Base-by-base conservation (phyloP, 2,888 invertebrate species). In the Chironomus tentans region DNA sequence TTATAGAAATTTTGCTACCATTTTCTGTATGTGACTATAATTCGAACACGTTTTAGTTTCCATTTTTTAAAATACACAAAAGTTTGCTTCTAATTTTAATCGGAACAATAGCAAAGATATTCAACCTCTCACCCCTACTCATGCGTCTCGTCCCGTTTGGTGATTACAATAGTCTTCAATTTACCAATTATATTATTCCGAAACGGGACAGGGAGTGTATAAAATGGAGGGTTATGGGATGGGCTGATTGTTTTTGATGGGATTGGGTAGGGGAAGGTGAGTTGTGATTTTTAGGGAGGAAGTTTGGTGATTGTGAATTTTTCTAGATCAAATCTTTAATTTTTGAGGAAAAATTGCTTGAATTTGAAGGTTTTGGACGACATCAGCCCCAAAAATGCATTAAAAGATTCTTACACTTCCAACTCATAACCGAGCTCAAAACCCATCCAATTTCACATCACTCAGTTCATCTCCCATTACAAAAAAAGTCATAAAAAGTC, bases 111-210 rank as follows among this genome's bases (percentile, higher is more conserved):
- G 38, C 15, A 15, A 18, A 56, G 50, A 7, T 56, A 18, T 15
- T 56, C 18, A n/a, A 4, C 50, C 50, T 50, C 5, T 50, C 50
- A n/a, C 56, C 18, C 56, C 18, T 18, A 18, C 18, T 56, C 15
- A 15, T 7, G 7, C n/a, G n/a, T 56, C 56, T 7, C n/a, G 18
- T 56, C 56, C 18, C 15, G 56, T 15, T 28, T 13, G 62, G 62
- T 13, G 12, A 4, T n/a, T 50, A 72, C 38, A 72, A 61, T 72
- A 47, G 21, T 22, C 15, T 73, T 46, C 24, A 48, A 74, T 74
- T 65, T 68, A 48, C 74, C 74, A 74, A 74, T 74, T 68, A 48
- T n/a, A 13, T 7, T 56, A 73, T 73, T 73, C 72, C 38, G 28
- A 38, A 21, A 38, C 62, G 72, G 72, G 72, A 73, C 72, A 38